phyloP scores from a whole-genome alignment of 2,113 vertebrate genomes.

The Murina feae region DNA sequence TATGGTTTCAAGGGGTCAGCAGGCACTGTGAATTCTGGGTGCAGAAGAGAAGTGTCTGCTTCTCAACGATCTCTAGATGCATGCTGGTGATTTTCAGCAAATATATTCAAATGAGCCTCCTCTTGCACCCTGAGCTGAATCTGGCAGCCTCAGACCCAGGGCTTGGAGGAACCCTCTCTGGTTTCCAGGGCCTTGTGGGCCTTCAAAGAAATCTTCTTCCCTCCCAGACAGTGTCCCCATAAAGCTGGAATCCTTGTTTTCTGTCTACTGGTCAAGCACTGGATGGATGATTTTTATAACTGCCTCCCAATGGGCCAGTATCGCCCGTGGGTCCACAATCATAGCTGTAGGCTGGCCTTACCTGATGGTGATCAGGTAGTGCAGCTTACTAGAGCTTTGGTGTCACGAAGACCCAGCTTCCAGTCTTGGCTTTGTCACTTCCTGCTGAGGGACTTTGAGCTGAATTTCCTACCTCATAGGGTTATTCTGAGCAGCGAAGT shows the following conservation, averaged over 20 bases:
- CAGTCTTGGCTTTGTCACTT: background rate
- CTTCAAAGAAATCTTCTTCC: background rate
- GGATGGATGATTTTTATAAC: background rate
- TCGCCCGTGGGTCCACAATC: background rate
- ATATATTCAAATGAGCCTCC: background rate
- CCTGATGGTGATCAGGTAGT: background rate
- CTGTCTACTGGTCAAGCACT: background rate
- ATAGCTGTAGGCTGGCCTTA: background rate
- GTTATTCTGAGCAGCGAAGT: background rate
- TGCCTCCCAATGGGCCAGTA: background rate
- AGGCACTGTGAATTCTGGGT: background rate
- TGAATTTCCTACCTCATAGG: slow-evolving; percentile 23
- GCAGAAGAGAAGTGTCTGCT: background rate
- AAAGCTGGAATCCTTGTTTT: background rate
- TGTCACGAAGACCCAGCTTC: background rate
- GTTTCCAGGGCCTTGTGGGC: background rate
- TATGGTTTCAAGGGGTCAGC: background rate
- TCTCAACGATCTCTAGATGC: background rate
- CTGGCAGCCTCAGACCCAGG: background rate
- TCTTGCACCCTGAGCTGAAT: background rate
- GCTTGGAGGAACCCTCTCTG: background rate
- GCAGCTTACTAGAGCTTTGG: background rate
- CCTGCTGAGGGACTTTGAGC: background rate
- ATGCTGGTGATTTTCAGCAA: background rate
- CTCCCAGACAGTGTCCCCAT: background rate